Evolutionary conservation across 2,888 invertebrate genomes (phyloP).

Genomic region (Panzeria rudis): DNA sequence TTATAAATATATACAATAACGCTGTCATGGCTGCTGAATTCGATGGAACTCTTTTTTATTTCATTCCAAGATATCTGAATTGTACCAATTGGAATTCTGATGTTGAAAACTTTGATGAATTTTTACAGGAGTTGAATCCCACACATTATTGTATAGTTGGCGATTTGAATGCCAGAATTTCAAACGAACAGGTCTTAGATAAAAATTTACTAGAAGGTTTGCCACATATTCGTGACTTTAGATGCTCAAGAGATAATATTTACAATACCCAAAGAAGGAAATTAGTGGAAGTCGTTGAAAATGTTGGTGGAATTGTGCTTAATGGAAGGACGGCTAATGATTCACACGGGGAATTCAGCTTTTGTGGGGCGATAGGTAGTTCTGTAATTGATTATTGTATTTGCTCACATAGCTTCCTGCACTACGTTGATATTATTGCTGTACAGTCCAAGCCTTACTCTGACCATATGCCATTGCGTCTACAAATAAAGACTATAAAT

Average conservation of each 20-base stretch:
- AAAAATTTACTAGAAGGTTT: not conserved
- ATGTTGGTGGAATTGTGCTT: no score
- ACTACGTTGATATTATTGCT: not conserved
- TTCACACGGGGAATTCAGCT: no score
- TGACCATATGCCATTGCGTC: not conserved
- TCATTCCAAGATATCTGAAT: slow-evolving; percentile 32
- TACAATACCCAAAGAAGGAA: not conserved
- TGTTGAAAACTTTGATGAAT: slow-evolving; percentile 10
- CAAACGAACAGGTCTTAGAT: no score
- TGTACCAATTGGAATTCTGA: slow-evolving; percentile 28
- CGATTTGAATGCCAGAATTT: no score
- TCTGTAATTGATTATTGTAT: not conserved
- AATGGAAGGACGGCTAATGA: no score
- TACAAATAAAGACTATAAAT: not conserved
- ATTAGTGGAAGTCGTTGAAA: no score
- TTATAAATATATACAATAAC: slow-evolving; percentile 8
- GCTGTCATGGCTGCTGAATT: slow-evolving; percentile 10
- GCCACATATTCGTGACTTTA: not conserved
- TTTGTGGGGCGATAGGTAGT: no score
- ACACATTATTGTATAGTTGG: slow-evolving; percentile 17
- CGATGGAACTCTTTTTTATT: slow-evolving; percentile 2
- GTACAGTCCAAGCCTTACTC: not conserved
- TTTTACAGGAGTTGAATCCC: not conserved
- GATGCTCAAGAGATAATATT: not conserved
- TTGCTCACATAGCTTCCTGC: not conserved